These are phyloP conservation scores for Oscheius sp. DNA, from an alignment of 2,888 invertebrate species.

Conservation along the genomic window DNA sequence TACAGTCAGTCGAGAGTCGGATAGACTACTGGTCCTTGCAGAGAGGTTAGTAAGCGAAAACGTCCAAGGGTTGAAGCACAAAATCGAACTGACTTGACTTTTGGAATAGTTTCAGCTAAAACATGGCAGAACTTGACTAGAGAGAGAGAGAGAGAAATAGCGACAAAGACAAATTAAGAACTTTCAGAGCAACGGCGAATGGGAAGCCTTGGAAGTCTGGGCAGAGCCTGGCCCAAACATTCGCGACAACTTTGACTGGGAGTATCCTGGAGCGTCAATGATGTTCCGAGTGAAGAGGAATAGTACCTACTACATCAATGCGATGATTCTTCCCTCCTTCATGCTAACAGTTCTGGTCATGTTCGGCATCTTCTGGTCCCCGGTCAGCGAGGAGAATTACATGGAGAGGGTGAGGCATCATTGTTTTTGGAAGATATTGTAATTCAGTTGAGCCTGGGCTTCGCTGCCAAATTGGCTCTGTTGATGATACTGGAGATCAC, in stretches of 20 bases:
- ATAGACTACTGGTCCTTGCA: too few relatives aligned
- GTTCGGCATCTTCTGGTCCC: constrained; percentile 29
- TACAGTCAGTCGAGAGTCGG: too few relatives aligned
- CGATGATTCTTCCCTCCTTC: constrained; percentile 26
- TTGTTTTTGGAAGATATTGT: background rate
- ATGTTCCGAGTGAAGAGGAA: constrained; percentile 9
- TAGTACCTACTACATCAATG: constrained; percentile 5
- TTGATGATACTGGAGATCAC: constrained; percentile 14
- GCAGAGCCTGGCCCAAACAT: background rate
- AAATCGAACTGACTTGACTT: too few relatives aligned
- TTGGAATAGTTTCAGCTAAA: too few relatives aligned
- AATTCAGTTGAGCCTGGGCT: constrained; percentile 25
- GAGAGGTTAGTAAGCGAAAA: too few relatives aligned
- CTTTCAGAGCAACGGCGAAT: constrained; percentile 27
- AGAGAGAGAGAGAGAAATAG: too few relatives aligned
- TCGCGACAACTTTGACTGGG: constrained; percentile 8
- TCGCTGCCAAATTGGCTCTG: constrained; percentile 23
- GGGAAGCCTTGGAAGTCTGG: constrained; percentile 10
- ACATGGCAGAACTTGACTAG: too few relatives aligned
- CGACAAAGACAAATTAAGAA: too few relatives aligned
- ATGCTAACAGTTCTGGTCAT: constrained; percentile 15
- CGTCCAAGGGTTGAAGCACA: too few relatives aligned
- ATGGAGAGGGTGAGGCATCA: constrained; percentile 12
- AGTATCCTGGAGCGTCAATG: constrained; percentile 11
- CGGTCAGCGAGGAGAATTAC: constrained; percentile 19